Conservation (phyloP, 2,113 vertebrate species). For the Cryptomyrus ogoouensis region DNA sequence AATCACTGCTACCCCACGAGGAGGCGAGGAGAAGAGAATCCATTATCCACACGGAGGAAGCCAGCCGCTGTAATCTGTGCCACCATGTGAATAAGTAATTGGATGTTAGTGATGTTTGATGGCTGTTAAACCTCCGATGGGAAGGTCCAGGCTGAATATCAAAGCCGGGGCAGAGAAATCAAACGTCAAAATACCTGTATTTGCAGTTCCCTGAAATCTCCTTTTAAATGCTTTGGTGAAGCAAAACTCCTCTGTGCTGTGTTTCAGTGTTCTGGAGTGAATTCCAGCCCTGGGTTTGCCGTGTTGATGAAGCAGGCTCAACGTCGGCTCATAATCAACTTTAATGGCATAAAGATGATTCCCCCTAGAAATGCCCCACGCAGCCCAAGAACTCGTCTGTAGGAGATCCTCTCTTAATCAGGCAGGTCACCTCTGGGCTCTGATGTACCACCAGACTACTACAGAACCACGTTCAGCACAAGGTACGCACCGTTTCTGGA, state of each 20-base stretch:
- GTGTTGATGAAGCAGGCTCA: constrained; percentile 50
- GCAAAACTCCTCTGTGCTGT: no score
- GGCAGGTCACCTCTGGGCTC: constrained; percentile 37
- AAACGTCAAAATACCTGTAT: constrained; percentile 39
- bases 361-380: constrained; percentile 29
- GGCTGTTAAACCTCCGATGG: background rate
- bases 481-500: background rate
- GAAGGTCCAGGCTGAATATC: background rate
- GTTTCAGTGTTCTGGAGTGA: constrained; percentile 29
- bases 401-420: constrained; percentile 18
- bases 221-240: constrained; percentile 32
- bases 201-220: constrained; percentile 26
- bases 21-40: background rate
- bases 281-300: constrained; percentile 36
- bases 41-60: background rate
- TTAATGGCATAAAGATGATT: constrained; percentile 42
- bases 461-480: constrained; percentile 21
- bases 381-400: constrained; percentile 20
- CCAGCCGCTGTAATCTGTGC: background rate
- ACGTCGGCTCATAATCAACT: constrained; percentile 44
- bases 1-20: background rate
- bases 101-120: background rate
- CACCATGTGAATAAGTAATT: background rate
- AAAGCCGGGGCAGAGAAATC: constrained; percentile 24
- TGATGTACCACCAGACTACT: constrained; percentile 14